These are phyloP conservation scores for Acrocephalus arundinaceus DNA, from an alignment of 2,113 vertebrate genomes.

Conservation along the genomic window DNA sequence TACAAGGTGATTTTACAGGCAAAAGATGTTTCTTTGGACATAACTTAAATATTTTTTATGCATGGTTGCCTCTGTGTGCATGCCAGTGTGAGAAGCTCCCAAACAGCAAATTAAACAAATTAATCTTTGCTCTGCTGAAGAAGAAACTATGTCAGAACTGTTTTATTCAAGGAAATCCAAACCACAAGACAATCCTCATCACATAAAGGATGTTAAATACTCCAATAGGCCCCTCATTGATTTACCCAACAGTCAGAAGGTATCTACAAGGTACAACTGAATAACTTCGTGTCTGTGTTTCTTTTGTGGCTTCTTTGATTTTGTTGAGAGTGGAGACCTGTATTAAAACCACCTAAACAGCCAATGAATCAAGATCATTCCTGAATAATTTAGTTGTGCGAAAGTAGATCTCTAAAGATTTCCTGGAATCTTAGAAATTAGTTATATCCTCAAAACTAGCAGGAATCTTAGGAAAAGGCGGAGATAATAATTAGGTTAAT, in stretches of 20 bases:
- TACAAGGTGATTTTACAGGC: not conserved
- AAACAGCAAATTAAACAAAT: not conserved
- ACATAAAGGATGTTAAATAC: not conserved
- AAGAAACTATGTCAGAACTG: not conserved
- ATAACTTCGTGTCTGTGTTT: accelerated
- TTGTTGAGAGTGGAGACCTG: not conserved
- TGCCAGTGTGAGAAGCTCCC: not conserved
- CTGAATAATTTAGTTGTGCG: not conserved
- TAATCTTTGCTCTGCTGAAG: not conserved
- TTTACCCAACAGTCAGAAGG: not conserved
- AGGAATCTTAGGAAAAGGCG: not conserved
- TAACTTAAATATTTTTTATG: not conserved
- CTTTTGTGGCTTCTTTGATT: not conserved
- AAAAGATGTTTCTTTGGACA: not conserved
- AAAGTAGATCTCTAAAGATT: not conserved
- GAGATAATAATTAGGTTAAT: not conserved
- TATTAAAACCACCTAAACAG: not conserved
- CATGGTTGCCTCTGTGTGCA: not conserved
- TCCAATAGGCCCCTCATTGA: not conserved
- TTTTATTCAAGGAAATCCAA: not conserved
- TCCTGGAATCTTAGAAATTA: not conserved
- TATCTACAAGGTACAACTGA: not conserved
- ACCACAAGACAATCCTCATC: not conserved
- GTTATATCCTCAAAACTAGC: not conserved
- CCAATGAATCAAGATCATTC: not conserved